A percentile compares a stretch with the other conserved stretches of the same genome.
phyloP scores from a whole-genome alignment of 2,888 invertebrate genomes.

The Chirona hameri region DNA sequence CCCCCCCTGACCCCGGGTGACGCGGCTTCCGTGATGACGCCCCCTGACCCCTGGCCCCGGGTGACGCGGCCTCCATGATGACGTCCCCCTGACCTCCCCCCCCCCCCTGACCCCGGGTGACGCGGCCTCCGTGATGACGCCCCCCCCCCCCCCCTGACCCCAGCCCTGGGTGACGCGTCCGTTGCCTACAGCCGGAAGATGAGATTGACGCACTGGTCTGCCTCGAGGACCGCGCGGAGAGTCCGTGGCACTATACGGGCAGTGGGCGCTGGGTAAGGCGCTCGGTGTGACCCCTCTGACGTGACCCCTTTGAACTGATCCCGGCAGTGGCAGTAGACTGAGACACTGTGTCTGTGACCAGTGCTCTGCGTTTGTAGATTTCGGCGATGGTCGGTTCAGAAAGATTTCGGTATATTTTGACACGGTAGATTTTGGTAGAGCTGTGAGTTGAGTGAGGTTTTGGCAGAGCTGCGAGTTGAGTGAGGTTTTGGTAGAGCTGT shows the following conservation, averaged over 20 bases:
- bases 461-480: no score
- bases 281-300: background rate
- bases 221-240: background rate
- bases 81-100: no score
- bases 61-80: no score
- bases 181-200: background rate
- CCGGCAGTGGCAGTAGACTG: background rate
- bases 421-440: background rate
- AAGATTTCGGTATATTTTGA: no score
- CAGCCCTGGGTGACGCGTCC: background rate
- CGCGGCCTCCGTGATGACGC: background rate
- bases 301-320: background rate
- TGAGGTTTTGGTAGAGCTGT: no score
- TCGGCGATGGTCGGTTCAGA: background rate
- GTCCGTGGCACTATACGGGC: conserved; percentile 22
- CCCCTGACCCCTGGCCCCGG: no score
- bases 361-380: no score
- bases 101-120: no score
- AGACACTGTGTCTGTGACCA: no score
- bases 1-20: no score
- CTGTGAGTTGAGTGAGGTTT: no score
- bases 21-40: background rate
- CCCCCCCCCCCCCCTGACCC: no score
- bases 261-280: conserved; percentile 12
- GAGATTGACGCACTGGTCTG: conserved; percentile 7